Percentiles rank a stretch among this genome's conserved stretches.
phyloP scores from a whole-genome alignment of 1,140 invertebrate genomes.

The Lepidurus couesii region DNA sequence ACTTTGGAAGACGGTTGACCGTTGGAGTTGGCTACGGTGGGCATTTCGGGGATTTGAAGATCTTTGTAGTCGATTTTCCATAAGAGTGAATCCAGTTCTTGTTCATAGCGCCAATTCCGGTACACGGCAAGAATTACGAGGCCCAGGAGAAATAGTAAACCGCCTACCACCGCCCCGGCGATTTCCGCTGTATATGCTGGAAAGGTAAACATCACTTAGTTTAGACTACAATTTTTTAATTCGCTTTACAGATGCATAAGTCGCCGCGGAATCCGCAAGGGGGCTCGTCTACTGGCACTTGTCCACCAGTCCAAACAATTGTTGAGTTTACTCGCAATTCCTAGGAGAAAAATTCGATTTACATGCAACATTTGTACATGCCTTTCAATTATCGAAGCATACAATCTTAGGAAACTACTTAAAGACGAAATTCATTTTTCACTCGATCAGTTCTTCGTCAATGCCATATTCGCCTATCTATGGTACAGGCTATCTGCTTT shows the following conservation, averaged over 20 bases:
- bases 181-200: conserved; percentile 76
- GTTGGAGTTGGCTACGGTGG: not conserved
- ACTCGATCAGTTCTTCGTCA: too few relatives aligned
- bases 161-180: conserved; percentile 67
- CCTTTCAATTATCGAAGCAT: too few relatives aligned
- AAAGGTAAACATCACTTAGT: conserved; percentile 37
- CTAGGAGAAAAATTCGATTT: conserved; percentile 47
- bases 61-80: conserved; percentile 95
- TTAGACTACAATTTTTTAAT: conserved; percentile 48
- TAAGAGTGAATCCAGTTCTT: conserved; percentile 84
- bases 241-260: conserved; percentile 69
- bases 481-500: too few relatives aligned
- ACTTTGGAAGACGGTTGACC: conserved; percentile 24
- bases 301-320: conserved; percentile 69
- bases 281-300: conserved; percentile 86
- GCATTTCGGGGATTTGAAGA: conserved; percentile 50
- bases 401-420: too few relatives aligned
- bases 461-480: too few relatives aligned
- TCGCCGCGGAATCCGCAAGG: conserved; percentile 84
- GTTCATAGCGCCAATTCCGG: conserved; percentile 90
- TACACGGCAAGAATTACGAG: conserved; percentile 65
- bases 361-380: not conserved
- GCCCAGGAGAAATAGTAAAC: conserved; percentile 60
- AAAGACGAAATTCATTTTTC: too few relatives aligned
- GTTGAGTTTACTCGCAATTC: conserved; percentile 58